Base-by-base conservation (phyloP, 2,797 vertebrate genomes). In the Acropternis orthonyx region DNA sequence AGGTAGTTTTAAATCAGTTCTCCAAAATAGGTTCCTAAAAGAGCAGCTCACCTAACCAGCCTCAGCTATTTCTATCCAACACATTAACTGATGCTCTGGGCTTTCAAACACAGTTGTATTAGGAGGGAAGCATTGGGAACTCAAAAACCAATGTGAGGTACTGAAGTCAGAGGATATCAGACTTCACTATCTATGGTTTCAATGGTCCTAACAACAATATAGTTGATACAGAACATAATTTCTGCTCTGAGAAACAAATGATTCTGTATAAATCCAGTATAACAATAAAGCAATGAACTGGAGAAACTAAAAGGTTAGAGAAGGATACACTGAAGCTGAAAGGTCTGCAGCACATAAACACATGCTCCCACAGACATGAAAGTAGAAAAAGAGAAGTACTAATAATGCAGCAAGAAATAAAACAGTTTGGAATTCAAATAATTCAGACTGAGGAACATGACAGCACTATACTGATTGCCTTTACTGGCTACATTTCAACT, bases 171-270 rank as follows among this genome's bases (percentile, higher is more conserved):
- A 88, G 18, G 10, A 10, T 34, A 78, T 62, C 27, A 19, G 30
- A 62, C 37, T 78, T 83, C 0, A 1, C 5, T 44, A 51, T 24
- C 22, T 68, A 46, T 0, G 0, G 30, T 75, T 88, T 65, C 39
- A 58, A 9, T 2, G 11, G 39, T 30, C 46, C 13, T 41, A 75
- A 68, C 16, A 86, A 66, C 26, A 69, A 39, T 6, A 56, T 1
- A 65, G 51, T 26, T 28, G 19, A 71, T 27, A 63, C 1, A 18
- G 13, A 77, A 41, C 14, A 80, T 44, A 0, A 48, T 54, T 77
- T 88, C 69, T 78, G n/a, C 28, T 34, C 52, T 62, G 59, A 52
- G 43, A 77, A 79, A 49, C 39, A 72, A 71, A 51, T 24, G 6
- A n/a, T 27, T 20, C 36, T 69, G 41, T 18, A 17, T 7, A 87